These are phyloP conservation scores for Coelinius sp. DNA, from an alignment of 2,888 invertebrate genomes.

Conservation along the genomic window DNA sequence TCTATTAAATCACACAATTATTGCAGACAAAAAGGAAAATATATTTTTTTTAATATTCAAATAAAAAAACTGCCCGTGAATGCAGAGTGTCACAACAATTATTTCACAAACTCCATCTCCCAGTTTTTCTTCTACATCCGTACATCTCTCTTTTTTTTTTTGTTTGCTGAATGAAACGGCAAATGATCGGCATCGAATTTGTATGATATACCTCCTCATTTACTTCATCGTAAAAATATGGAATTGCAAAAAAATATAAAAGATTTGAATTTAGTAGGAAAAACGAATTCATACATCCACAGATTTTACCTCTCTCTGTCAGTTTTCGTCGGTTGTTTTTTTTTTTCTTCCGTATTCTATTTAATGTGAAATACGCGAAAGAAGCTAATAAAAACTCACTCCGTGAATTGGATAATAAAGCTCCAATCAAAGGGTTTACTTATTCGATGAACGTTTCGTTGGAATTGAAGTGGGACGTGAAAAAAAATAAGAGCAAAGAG, in stretches of 20 bases:
- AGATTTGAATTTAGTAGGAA: constrained; percentile 26
- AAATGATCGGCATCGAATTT: constrained; percentile 22
- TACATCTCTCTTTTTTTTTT: not conserved
- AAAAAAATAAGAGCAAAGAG: constrained; percentile 46
- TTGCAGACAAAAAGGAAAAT: constrained; percentile 47
- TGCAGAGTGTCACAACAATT: constrained; percentile 43
- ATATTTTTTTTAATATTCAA: constrained; percentile 19
- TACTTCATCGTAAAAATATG: constrained; percentile 18
- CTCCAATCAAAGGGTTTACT: constrained; percentile 70
- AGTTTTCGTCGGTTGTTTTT: not conserved
- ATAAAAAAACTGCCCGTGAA: constrained; percentile 18
- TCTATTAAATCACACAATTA: constrained; percentile 68
- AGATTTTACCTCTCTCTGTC: constrained; percentile 51
- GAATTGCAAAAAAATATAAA: constrained; percentile 28
- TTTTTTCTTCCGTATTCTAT: constrained; percentile 50
- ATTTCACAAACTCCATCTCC: constrained; percentile 36
- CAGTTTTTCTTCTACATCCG: constrained; percentile 23
- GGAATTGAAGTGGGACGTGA: constrained; percentile 29
- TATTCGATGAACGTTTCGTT: constrained; percentile 66
- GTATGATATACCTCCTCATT: not conserved
- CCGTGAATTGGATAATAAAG: constrained; percentile 70
- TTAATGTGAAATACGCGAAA: constrained; percentile 57
- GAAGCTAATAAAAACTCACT: constrained; percentile 69
- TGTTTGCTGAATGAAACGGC: constrained; percentile 33
- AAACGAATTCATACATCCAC: constrained; percentile 57